Evolutionary conservation across 1,140 invertebrate species (phyloP).

Genomic region (Megathymus violae): DNA sequence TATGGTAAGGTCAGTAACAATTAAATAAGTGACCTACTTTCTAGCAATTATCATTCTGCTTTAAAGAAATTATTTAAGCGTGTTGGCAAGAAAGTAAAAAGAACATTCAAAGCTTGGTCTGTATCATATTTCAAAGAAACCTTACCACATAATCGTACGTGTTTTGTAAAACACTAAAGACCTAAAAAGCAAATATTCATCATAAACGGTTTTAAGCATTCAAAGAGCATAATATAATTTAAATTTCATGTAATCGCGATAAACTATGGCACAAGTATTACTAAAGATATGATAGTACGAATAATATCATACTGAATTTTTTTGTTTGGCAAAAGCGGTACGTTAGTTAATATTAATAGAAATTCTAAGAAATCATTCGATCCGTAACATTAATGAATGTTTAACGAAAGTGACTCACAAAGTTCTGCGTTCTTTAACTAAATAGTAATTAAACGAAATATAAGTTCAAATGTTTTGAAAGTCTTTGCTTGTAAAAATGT

Average conservation of each 20-base stretch:
- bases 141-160: slow-evolving; percentile 33
- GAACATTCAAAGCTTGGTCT: slow-evolving; percentile 23
- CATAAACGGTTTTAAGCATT: slow-evolving; percentile 23
- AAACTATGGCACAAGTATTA: no score
- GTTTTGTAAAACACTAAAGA: slow-evolving; percentile 30
- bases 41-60: not conserved
- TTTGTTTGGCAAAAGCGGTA: slow-evolving; percentile 10
- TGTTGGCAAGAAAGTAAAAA: slow-evolving; percentile 22
- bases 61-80: slow-evolving; percentile 1
- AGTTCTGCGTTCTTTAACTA: no score
- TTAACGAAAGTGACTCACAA: no score
- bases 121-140: slow-evolving; percentile 23
- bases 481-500: no score
- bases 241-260: not conserved
- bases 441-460: no score
- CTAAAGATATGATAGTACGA: not conserved
- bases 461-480: no score
- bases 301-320: not conserved
- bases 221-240: not conserved
- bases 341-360: not conserved
- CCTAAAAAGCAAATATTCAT: slow-evolving; percentile 31
- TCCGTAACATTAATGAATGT: not conserved
- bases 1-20: slow-evolving; percentile 23
- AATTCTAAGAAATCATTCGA: not conserved
- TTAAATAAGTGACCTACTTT: slow-evolving; percentile 9